Conservation (phyloP, 1,140 invertebrate species). For the Ctenoplectra terminalis region DNA sequence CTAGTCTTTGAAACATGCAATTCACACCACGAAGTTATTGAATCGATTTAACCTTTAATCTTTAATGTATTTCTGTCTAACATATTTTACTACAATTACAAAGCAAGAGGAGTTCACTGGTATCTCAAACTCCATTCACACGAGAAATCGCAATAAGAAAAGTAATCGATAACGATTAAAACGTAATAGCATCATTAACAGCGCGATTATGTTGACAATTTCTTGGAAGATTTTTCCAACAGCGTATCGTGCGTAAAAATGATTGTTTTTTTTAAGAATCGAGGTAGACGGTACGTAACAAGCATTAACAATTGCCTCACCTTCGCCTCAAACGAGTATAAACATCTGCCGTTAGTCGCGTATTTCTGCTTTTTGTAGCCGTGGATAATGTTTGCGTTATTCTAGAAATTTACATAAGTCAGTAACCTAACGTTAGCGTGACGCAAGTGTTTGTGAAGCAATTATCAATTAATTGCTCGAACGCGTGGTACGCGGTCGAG, state of each 20-base stretch:
- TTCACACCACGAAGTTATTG: neutral
- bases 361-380: neutral
- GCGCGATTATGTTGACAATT: neutral
- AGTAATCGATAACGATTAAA: neutral
- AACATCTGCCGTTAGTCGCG: neutral
- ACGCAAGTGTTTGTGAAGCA: conserved; percentile 11
- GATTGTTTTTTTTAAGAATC: neutral
- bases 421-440: conserved; percentile 14
- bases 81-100: neutral
- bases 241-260: no score
- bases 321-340: neutral
- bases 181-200: neutral
- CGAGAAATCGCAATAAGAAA: neutral
- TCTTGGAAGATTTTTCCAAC: neutral
- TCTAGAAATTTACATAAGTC: conserved; percentile 24
- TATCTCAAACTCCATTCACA: neutral
- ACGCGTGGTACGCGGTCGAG: neutral
- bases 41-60: neutral
- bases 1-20: neutral
- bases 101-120: neutral
- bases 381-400: conserved; percentile 10
- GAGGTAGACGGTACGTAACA: neutral
- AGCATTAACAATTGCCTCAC: neutral
- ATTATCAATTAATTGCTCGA: neutral
- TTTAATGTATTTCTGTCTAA: neutral